Base-by-base conservation (phyloP, 2,888 invertebrate species). In the Rhyacophila evoluta region DNA sequence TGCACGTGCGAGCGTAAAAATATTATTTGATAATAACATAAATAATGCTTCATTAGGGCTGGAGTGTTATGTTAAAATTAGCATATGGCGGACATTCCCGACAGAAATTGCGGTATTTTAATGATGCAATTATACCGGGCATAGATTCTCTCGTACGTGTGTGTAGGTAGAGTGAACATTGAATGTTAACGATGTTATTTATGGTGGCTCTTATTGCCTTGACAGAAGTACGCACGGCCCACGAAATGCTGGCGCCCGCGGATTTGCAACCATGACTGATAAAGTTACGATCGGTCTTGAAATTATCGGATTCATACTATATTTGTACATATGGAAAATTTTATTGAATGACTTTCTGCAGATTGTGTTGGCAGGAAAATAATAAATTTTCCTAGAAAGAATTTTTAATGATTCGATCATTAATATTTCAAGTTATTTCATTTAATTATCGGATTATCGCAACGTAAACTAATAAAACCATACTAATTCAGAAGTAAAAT, bases 71-170 rank as follows among this genome's bases (percentile, higher is more conserved):
- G 12, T 10, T 55, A 19, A 55, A 55, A 55, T 55, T 55, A 55
- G 55, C 55, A 55, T 55, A 55, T 19, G 55, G 55, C 10, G 55
- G 55, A 25, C 55, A 55, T 55, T 55, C 55, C 19, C 10, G 12
- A 10, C 55, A 19, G 55, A 55, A 41, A 55, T 55, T 55, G 55
- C 55, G 55, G 55, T 4, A 55, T 55, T 55, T 55, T 55, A 55
- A 55, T 55, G 55, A 55, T 55, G 55, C 55, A 55, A 55, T 55
- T 55, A 55, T 55, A 10, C 15, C 55, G 12, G 55, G 19, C 55
- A 55, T 55, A 55, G 55, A 55, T 55, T 55, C 2, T 5, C 55
- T 19, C 55, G 19, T 55, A 55, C 55, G 19, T 15, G 55, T 8
- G 55, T 12, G 55, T 19, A 33, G 29, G 55, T 19, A 33, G 29